A percentile compares a stretch with the other conserved stretches of the same genome.
phyloP scores from a whole-genome alignment of 2,888 invertebrate species.

The Pogonocherus hispidulus region DNA sequence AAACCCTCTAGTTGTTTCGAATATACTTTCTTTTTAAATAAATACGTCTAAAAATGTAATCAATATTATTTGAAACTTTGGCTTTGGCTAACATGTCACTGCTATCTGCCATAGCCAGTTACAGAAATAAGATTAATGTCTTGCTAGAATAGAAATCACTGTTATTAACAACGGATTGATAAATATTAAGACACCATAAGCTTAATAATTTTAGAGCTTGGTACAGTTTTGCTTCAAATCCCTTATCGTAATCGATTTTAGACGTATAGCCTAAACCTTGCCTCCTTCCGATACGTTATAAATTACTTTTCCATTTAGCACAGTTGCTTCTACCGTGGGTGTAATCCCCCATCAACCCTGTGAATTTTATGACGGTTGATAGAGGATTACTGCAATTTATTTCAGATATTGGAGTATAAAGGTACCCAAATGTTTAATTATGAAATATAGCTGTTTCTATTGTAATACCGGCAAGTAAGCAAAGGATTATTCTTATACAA shows the following conservation, averaged over 20 bases:
- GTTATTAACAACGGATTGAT: neutral
- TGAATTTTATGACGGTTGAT: neutral
- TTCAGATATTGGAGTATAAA: too few relatives aligned
- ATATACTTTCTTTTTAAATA: too few relatives aligned
- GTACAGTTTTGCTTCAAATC: neutral
- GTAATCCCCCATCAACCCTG: too few relatives aligned
- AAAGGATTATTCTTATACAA: too few relatives aligned
- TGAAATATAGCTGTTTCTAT: too few relatives aligned
- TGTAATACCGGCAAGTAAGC: too few relatives aligned
- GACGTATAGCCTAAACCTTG: neutral
- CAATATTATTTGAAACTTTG: too few relatives aligned
- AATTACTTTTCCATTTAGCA: conserved; percentile 6
- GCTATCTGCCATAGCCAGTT: neutral
- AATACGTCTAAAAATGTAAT: too few relatives aligned
- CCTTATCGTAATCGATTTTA: conserved; percentile 19
- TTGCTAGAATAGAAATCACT: neutral
- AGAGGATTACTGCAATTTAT: neutral
- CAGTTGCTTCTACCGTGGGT: too few relatives aligned
- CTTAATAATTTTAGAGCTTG: neutral
- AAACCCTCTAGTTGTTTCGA: too few relatives aligned
- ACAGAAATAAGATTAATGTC: neutral
- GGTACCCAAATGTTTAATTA: too few relatives aligned
- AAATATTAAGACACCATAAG: neutral
- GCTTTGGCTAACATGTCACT: too few relatives aligned
- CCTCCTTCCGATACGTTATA: neutral